phyloP scores from a whole-genome alignment of 1,140 invertebrate species.

The Contarinia nasturtii region DNA sequence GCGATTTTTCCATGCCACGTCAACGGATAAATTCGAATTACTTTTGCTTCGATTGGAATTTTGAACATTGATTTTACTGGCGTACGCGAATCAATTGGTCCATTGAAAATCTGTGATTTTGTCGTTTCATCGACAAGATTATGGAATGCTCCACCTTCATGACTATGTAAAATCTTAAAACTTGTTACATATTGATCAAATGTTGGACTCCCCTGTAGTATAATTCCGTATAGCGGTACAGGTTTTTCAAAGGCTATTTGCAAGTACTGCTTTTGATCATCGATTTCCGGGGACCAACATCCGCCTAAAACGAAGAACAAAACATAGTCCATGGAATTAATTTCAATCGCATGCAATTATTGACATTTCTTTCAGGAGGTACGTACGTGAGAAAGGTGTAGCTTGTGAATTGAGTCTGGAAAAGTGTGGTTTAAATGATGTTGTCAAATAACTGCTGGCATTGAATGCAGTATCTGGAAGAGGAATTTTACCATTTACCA shows the following conservation, averaged over 20 bases:
- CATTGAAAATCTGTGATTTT: constrained; percentile 41
- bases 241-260: constrained; percentile 41
- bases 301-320: constrained; percentile 23
- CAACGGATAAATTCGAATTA: constrained; percentile 45
- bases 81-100: constrained; percentile 38
- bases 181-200: constrained; percentile 54
- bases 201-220: constrained; percentile 41
- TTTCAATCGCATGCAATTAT: too few species aligned
- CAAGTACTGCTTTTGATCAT: constrained; percentile 41
- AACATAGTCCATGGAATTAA: neutral
- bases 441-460: constrained; percentile 31
- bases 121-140: constrained; percentile 24
- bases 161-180: constrained; percentile 48
- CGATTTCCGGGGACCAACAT: constrained; percentile 39
- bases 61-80: constrained; percentile 42
- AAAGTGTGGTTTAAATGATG: constrained; percentile 28
- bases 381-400: constrained; percentile 5
- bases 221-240: constrained; percentile 50
- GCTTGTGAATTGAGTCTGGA: constrained; percentile 26
- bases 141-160: constrained; percentile 35
- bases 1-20: constrained; percentile 59
- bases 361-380: neutral
- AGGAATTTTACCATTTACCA: constrained; percentile 30
- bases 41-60: constrained; percentile 47
- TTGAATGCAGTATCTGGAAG: constrained; percentile 33